These are phyloP conservation scores for Struthio camelus DNA, from an alignment of 2,113 vertebrate genomes.

Conservation along the genomic window DNA sequence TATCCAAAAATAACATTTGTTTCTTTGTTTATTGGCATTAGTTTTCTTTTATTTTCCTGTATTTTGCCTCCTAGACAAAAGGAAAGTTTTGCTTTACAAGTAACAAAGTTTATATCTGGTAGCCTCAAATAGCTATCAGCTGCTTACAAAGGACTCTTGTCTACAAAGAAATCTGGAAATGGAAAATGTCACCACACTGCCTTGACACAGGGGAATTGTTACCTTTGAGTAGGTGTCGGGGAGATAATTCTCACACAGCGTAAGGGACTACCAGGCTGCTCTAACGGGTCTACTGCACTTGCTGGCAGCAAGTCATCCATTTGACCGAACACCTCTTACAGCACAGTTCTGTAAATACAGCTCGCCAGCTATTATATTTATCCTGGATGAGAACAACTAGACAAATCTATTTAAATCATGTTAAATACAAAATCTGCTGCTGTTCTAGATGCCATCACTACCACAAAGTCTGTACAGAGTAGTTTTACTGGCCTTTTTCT, in stretches of 20 bases:
- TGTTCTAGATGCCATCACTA: neutral
- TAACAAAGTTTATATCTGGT: neutral
- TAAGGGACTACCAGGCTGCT: no score
- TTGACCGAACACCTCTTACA: rapidly evolving
- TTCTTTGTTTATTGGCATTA: neutral
- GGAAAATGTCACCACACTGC: neutral
- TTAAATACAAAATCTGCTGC: no score
- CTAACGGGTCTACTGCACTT: no score
- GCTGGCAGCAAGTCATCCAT: no score
- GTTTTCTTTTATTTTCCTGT: neutral
- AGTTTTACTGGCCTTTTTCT: rapidly evolving
- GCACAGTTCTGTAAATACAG: neutral
- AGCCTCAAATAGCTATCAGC: neutral
- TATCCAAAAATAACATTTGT: neutral
- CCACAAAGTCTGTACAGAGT: rapidly evolving
- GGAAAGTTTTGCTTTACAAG: neutral
- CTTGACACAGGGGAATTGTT: neutral
- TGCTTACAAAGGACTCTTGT: neutral
- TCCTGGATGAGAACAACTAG: neutral
- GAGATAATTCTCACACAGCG: neutral
- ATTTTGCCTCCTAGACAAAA: neutral
- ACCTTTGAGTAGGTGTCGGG: no score
- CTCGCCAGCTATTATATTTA: neutral
- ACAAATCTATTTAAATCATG: rapidly evolving
- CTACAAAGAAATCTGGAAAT: neutral